Base-by-base conservation (phyloP, 2,797 vertebrate genomes). In the Intellagama lesueurii region DNA sequence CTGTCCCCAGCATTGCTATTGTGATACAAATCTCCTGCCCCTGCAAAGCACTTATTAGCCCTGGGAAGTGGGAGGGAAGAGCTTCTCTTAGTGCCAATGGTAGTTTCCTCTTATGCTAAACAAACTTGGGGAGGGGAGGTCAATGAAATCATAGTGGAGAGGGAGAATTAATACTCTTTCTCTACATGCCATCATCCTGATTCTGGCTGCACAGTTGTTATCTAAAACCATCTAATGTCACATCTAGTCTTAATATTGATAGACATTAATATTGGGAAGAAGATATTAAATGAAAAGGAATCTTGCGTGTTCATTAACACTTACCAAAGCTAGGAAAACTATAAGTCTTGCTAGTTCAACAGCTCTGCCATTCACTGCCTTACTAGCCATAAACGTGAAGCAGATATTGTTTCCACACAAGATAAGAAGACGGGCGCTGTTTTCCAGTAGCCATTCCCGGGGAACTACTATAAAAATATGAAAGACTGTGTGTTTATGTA, bases 301-400 rank as follows among this genome's bases (percentile, higher is more conserved):
- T 87, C 32, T 5, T 47, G 1, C n/a, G 56, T 35, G 52, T 22
- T 78, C 78, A 40, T 87, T 6, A 91, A 95, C 95, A 96, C 97
- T 98, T 92, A 98, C 98, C 97, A 99, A 95, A 86, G 98, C 96
- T 90, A 99, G 97, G 94, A 98, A 98, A 78, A 98, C 97, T 7
- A 98, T 89, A 76, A 98, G 96, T 73, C 94, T 97, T 82, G 98
- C 98, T 88, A 98, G 88, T 92, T 98, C 98, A 0, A 77, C 2
- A 0, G 97, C 89, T 4, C 96, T 93, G 72, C 98, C 97, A 0
- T 97, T 98, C 64, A 98, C 91, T 81, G 98, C 98, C 95, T 98
- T 98, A 92, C 97, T 98, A 89, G 97, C 97, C 96, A 99, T 94
- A 91, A 98, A 96, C 1, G 95, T 96, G 95, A 98, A 98, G 96